Base-by-base conservation (phyloP, 1,140 invertebrate genomes). In the Bombus consobrinus region DNA sequence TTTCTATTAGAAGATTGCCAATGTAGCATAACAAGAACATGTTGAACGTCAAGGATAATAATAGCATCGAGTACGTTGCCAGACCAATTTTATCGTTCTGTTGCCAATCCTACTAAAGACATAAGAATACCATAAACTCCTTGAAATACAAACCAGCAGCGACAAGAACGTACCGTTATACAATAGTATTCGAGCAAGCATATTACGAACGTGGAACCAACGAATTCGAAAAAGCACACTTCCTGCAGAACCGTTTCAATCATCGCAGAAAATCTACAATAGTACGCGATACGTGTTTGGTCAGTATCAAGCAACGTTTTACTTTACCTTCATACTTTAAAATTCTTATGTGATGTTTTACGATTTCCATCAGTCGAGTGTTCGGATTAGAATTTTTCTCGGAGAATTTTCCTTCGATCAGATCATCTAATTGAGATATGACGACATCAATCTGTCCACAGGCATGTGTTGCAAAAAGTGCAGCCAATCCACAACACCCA, bases 11-110 rank as follows among this genome's bases (percentile, higher is more conserved):
- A 32, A 92, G 68, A 25, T 93, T 87, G 2, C 92, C 92, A 41
- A 93, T 92, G 28, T 89, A 89, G 25, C 92, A 93, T 37, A 91
- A 90, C 59, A 93, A 90, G 32, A 91, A 93, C 59, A 93, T 88
- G 77, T 93, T 93, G 39, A 93, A 91, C 1, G 78, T 90, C 32
- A 92, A 85, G 12, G 92, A 91, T 41, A 90, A 37, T 0, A 93
- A 28, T 25, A 93, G 34, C 43, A 91, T 59, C n/a, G 71, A 75
- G 32, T 91, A 92, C 0, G 73, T 83, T n/a, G 71, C 57, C 37
- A 92, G 25, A 25, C 83, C 34, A 69, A 91, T 39, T 3, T 15
- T 85, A 85, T 93, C 77, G 28, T 87, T 75, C n/a, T 86, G 74
- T 85, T 93, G 82, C 81, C 90, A 92, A 69, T 91, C 91, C 93